Evolutionary conservation across 2,888 invertebrate genomes (phyloP), one percentile per base, ranked within the genome.

Genomic region (Papilio elwesi): DNA sequence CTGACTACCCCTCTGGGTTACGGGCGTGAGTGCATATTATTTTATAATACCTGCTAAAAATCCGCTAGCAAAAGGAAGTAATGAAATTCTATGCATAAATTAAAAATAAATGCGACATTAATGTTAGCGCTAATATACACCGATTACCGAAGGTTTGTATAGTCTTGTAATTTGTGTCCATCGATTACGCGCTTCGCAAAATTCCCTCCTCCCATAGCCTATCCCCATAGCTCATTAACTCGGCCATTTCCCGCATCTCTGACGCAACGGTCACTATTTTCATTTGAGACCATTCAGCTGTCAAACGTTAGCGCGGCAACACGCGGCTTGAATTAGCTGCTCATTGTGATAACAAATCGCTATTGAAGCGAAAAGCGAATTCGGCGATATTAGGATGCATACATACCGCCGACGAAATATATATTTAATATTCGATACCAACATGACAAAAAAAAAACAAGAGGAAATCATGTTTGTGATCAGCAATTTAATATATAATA

Each of bases 341-440:
- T 74, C 63, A 76, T 74, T 77, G 75, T 77, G 68, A 59, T 52
- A 71, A 76, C 76, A 74, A 75, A 77, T 74, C 73, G 70, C 71
- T 59, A 55, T 70, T 71, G 67, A 74, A 74, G 72, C 64, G 57
- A 63, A 57, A 74, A 74, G 72, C 64, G 57, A 63, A 57, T 73
- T 70, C 67, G 65, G 64, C 11, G 62, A 52, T 15, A 12, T 59
- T 26, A 73, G 65, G 65, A 13, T 69, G 16, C 15, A 9, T 43
- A 43, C 11, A 59, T 70, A 70, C 67, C 57, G 15, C 38, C 8
- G 52, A 57, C 8, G 16, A 55, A 7, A 53, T 53, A n/a, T 12
- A 53, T 53, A n/a, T 12, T 16, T 11, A 55, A 26, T 9, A 43
- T 43, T 43, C 9, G 0, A 43, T 43, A 43, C 43, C 0, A 43